Conservation (phyloP, 2,888 invertebrate genomes). For the Acronicta alni region DNA sequence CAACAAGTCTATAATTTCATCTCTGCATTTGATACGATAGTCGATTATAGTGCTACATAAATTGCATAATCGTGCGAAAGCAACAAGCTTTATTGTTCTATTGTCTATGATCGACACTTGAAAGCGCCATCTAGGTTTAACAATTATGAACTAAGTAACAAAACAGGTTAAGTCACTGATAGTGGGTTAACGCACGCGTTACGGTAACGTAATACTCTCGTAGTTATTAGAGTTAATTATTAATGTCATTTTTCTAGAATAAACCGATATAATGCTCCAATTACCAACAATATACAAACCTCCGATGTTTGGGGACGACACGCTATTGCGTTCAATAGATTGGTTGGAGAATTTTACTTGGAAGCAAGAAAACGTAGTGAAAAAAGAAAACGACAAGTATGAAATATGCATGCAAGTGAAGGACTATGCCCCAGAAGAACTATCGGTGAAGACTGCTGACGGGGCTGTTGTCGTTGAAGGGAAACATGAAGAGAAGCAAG, state of each 20-base stretch:
- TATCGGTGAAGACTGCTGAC: constrained; percentile 68
- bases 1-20: no score
- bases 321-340: constrained; percentile 76
- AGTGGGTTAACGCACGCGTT: constrained; percentile 19
- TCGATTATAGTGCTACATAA: no score
- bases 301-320: constrained; percentile 73
- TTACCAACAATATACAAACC: constrained; percentile 56
- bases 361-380: constrained; percentile 70
- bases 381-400: constrained; percentile 67
- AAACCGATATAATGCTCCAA: constrained; percentile 45
- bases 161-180: constrained; percentile 35
- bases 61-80: neutral
- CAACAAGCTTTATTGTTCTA: constrained; percentile 2
- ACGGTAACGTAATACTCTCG: constrained; percentile 11
- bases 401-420: constrained; percentile 72
- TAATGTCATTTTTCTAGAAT: constrained; percentile 51
- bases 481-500: constrained; percentile 76
- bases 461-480: constrained; percentile 74
- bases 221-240: constrained; percentile 36
- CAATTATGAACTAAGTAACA: constrained; percentile 41
- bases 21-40: no score
- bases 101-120: neutral
- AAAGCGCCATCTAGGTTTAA: constrained; percentile 58
- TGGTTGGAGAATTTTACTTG: constrained; percentile 80
- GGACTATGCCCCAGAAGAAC: constrained; percentile 74